Base-by-base conservation (phyloP, 2,113 vertebrate species). In the Montifringilla adamsi region DNA sequence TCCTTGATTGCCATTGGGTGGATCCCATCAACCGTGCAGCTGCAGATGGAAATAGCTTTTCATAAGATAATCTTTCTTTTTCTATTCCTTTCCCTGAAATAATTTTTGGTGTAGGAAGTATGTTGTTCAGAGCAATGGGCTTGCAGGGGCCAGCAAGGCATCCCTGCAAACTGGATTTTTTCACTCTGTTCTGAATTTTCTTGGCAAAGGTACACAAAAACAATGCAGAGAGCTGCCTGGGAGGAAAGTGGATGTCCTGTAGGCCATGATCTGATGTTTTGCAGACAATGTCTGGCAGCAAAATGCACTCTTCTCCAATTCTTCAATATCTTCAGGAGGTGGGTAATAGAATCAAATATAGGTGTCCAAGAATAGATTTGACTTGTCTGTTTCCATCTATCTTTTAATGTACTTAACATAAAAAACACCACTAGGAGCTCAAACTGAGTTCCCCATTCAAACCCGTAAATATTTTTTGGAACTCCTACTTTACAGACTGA, bases 91-190 rank as follows among this genome's bases (percentile, higher is more conserved):
- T 80, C 37, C 24, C 53, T 55, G 43, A 77, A 46, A 72, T 64
- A 0, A 49, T 72, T 89, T 81, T 75, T 60, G 23, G 15, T 84
- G 24, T 33, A 84, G 35, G 47, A 88, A 78, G 31, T 46, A 31
- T 3, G 21, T 58, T 49, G 13, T 46, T 80, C 59, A 77, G 21
- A 88, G 90, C 59, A 74, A 28, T 3, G 68, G 80, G 35, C 43
- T 93, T 84, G 50, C 52, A 75, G 84, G 47, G 84, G 27, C 9
- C 77, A 64, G 89, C 43, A 62, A 81, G 24, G 44, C 56, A 3
- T 67, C 60, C 83, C 72, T 74, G 73, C 63, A 95, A 78, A 76
- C 73, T 94, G 94, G 60, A 84, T 87, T 81, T 84, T 89, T 55
- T 95, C 91, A 78, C 35, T 44, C 27, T 46, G 6, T 53, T 37